These are phyloP conservation scores for Upupa epops DNA, from an alignment of 2,113 vertebrate species.

Conservation along the genomic window DNA sequence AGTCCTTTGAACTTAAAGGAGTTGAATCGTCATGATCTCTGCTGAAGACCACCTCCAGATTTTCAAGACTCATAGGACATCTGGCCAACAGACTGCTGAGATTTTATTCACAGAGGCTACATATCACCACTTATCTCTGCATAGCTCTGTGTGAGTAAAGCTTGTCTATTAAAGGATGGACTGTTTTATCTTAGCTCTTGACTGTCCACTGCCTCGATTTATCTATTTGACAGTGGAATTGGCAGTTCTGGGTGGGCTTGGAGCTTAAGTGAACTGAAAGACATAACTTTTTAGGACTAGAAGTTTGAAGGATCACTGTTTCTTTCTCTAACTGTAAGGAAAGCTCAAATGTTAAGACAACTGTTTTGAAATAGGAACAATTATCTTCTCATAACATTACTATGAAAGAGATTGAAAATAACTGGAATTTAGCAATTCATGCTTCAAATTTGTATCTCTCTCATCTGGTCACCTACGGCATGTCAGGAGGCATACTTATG, in stretches of 20 bases:
- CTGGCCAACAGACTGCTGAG: conserved; percentile 36
- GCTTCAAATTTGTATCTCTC: neutral
- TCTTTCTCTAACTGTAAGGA: neutral
- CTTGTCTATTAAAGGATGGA: neutral
- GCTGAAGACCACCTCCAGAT: conserved; percentile 41
- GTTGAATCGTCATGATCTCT: conserved; percentile 41
- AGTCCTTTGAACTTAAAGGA: conserved; percentile 58
- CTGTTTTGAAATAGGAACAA: neutral
- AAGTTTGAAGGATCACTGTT: neutral
- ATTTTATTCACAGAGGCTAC: conserved; percentile 17
- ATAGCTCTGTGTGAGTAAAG: neutral
- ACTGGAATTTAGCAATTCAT: neutral
- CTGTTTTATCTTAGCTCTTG: conserved; percentile 17
- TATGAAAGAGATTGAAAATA: neutral
- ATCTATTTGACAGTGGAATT: conserved; percentile 14
- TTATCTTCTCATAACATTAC: neutral
- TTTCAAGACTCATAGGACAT: conserved; percentile 17
- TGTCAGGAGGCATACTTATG: neutral
- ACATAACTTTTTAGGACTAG: neutral
- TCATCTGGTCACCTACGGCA: neutral
- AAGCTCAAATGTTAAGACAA: neutral
- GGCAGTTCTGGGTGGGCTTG: conserved; percentile 46
- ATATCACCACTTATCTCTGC: neutral
- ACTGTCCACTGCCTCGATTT: neutral
- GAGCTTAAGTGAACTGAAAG: neutral